phyloP scores from a whole-genome alignment of 1,140 invertebrate genomes.

The Stegodyphus mimosarum region DNA sequence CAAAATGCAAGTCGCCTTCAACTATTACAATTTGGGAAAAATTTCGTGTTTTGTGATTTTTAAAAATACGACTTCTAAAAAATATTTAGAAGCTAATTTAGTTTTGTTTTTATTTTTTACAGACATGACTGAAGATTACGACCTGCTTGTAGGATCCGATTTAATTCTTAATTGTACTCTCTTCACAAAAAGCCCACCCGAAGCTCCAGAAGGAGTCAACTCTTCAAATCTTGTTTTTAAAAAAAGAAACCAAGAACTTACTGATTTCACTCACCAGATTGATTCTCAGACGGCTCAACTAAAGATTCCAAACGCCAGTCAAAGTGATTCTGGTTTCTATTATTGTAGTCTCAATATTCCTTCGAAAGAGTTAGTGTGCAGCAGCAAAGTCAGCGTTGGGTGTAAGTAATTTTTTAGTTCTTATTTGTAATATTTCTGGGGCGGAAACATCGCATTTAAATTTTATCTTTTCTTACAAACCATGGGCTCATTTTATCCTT shows the following conservation, averaged over 20 bases:
- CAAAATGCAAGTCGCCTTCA: too few relatives aligned
- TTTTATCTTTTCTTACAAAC: too few relatives aligned
- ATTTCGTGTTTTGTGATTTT: too few relatives aligned
- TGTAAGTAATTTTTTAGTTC: conserved; percentile 44
- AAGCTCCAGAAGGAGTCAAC: conserved; percentile 13
- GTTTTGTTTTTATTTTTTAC: not conserved
- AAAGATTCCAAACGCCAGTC: conserved; percentile 7
- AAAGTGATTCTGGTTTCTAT: conserved; percentile 45
- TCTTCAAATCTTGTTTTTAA: conserved; percentile 50
- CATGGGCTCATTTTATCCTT: too few relatives aligned
- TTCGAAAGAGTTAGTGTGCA: conserved; percentile 20
- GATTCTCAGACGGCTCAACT: conserved; percentile 19
- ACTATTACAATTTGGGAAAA: too few relatives aligned
- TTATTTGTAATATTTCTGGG: not conserved
- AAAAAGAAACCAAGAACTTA: conserved; percentile 1
- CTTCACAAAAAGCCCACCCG: not conserved
- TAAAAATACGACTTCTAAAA: too few relatives aligned
- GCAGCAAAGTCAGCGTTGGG: conserved; percentile 44
- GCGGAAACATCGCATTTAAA: too few relatives aligned
- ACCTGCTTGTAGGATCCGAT: conserved; percentile 28
- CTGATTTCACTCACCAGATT: not conserved
- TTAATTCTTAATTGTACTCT: conserved; percentile 47
- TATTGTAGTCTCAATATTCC: conserved; percentile 27
- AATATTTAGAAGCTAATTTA: not conserved
- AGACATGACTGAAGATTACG: conserved; percentile 53